These are phyloP conservation scores for Pangasius sanitwongsei DNA, from an alignment of 2,797 vertebrate genomes.

Conservation along the genomic window DNA sequence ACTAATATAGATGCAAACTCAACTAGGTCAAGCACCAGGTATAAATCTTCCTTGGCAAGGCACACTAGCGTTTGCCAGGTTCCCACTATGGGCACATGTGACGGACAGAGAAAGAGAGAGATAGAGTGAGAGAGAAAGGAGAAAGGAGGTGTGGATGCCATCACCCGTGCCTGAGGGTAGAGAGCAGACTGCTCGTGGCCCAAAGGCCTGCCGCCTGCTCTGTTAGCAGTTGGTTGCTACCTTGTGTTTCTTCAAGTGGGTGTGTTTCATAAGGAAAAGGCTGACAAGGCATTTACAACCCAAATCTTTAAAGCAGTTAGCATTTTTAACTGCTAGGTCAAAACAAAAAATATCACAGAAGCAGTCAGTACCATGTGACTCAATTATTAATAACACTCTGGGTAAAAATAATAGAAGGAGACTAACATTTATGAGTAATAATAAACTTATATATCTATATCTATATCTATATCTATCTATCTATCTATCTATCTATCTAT, in stretches of 20 bases:
- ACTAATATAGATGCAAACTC: conserved; percentile 93
- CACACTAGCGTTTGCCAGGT: conserved; percentile 81
- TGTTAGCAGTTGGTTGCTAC: conserved; percentile 59
- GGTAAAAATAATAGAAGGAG: neutral
- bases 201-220: conserved; percentile 82
- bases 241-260: conserved; percentile 71
- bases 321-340: conserved; percentile 33
- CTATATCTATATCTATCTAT: no score
- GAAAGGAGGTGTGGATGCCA: conserved; percentile 75
- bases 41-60: conserved; percentile 92
- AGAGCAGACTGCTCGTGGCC: conserved; percentile 84
- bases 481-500: no score
- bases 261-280: conserved; percentile 71
- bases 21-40: conserved; percentile 96
- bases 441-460: neutral
- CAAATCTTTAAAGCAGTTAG: conserved; percentile 30
- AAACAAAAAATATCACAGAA: neutral
- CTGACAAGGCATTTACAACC: conserved; percentile 65
- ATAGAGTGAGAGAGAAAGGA: conserved; percentile 41
- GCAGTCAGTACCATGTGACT: neutral
- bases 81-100: conserved; percentile 82
- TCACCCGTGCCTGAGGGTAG: conserved; percentile 77
- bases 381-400: neutral
- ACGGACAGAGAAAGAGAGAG: conserved; percentile 80
- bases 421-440: neutral